Evolutionary conservation across 1,140 invertebrate genomes (phyloP).

Genomic region (Drosophila takahashii): DNA sequence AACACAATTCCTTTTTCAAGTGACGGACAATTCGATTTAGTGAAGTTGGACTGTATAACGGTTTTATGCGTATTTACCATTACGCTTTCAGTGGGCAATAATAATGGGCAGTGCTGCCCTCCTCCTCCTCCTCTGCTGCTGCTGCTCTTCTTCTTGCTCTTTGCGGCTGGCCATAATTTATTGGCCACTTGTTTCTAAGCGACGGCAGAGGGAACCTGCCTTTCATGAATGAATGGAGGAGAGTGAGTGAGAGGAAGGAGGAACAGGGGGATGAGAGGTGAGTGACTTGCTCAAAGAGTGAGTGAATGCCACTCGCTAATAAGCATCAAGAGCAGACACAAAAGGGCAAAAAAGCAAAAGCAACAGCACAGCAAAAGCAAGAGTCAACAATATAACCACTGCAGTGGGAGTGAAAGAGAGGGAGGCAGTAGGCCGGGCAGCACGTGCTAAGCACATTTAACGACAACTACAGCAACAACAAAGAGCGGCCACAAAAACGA

Average conservation of each 20-base stretch:
- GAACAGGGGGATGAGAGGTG: neutral
- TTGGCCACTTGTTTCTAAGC: constrained; percentile 81
- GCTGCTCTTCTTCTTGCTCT: constrained; percentile 26
- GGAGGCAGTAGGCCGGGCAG: constrained; percentile 61
- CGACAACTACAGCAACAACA: constrained; percentile 74
- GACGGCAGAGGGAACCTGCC: constrained; percentile 53
- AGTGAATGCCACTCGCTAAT: constrained; percentile 78
- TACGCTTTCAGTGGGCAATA: constrained; percentile 74
- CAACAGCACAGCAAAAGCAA: constrained; percentile 4
- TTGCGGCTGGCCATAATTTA: constrained; percentile 74
- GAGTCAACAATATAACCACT: constrained; percentile 42
- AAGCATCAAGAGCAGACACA: constrained; percentile 80
- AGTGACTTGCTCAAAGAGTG: constrained; percentile 38
- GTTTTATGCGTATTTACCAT: constrained; percentile 79
- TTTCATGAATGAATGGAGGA: constrained; percentile 55
- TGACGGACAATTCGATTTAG: neutral
- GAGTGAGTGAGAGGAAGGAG: neutral
- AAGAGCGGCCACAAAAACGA: constrained; percentile 70
- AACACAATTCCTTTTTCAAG: neutral
- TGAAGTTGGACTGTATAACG: constrained; percentile 51
- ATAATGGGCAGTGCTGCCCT: constrained; percentile 55
- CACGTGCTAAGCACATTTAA: constrained; percentile 82
- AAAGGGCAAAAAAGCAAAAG: constrained; percentile 64
- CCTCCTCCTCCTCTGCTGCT: neutral
- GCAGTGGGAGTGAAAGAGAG: neutral